Percentiles rank a stretch among this genome's conserved stretches.
phyloP scores from a whole-genome alignment of 2,888 invertebrate genomes.

The Pheosia tremula region DNA sequence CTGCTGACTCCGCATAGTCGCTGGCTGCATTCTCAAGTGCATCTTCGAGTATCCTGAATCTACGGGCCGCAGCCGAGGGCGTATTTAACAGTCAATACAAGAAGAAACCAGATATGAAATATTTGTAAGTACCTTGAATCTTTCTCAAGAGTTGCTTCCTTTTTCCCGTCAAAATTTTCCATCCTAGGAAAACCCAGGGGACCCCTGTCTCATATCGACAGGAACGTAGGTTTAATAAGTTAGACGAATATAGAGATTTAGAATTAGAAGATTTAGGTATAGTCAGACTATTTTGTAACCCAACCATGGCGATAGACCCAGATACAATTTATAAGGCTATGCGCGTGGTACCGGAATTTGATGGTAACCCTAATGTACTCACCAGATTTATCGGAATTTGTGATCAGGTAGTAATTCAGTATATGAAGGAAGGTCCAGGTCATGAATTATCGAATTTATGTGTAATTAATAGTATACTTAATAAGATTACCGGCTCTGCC shows the following conservation, averaged over 20 bases:
- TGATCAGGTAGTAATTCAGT: constrained; percentile 23
- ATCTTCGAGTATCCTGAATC: constrained; percentile 13
- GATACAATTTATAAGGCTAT: constrained; percentile 7
- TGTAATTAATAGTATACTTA: constrained; percentile 10
- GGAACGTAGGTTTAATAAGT: constrained; percentile 1
- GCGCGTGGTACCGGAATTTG: constrained; percentile 20
- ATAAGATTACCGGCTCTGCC: constrained; percentile 12
- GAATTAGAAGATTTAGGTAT: background rate
- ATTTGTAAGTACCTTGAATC: constrained; percentile 19
- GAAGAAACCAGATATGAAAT: constrained; percentile 13
- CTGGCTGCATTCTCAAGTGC: constrained; percentile 11
- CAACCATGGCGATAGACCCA: background rate
- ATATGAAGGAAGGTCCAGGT: constrained; percentile 5
- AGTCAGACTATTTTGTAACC: too few relatives aligned
- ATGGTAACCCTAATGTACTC: constrained; percentile 27
- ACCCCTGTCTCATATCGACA: background rate
- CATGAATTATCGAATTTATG: constrained; percentile 13
- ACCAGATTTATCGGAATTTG: constrained; percentile 35
- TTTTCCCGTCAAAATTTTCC: constrained; percentile 11
- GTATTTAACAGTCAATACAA: constrained; percentile 17
- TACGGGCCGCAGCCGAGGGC: constrained; percentile 13
- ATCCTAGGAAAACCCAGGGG: background rate
- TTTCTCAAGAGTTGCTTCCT: constrained; percentile 15
- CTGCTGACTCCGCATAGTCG: constrained; percentile 5
- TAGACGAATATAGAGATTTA: constrained; percentile 8